Evolutionary conservation across 1,140 invertebrate species (phyloP).

Genomic region (Aphidius gifuensis): DNA sequence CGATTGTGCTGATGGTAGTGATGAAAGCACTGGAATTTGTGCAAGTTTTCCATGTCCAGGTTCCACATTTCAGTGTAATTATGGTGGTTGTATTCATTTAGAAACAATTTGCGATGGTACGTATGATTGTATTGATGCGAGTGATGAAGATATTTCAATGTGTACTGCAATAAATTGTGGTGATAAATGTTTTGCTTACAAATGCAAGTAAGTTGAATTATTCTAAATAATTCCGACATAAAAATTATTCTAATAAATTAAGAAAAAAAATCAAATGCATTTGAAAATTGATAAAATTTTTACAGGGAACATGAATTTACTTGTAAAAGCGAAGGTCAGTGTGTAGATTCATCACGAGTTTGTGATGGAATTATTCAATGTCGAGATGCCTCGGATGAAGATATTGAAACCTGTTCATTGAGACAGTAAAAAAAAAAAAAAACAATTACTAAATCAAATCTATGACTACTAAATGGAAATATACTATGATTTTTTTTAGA

Average conservation of each 20-base stretch:
- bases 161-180: conserved; percentile 33
- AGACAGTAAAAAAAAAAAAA: conserved; percentile 24
- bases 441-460: not conserved
- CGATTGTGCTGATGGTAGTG: conserved; percentile 66
- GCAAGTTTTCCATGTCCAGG: conserved; percentile 43
- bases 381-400: conserved; percentile 68
- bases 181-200: conserved; percentile 26
- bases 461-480: not conserved
- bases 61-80: conserved; percentile 53
- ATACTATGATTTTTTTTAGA: conserved; percentile 15
- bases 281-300: too few relatives aligned
- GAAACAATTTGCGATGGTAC: conserved; percentile 63
- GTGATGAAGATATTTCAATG: conserved; percentile 50
- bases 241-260: too few relatives aligned
- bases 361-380: conserved; percentile 69
- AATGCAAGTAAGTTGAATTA: conserved; percentile 30
- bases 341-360: conserved; percentile 55
- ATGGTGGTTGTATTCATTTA: conserved; percentile 64
- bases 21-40: conserved; percentile 55
- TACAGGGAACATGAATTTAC: conserved; percentile 32
- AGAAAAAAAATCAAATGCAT: too few relatives aligned
- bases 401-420: conserved; percentile 45
- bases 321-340: conserved; percentile 52
- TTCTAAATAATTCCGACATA: too few relatives aligned
- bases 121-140: conserved; percentile 63